These are phyloP conservation scores for Orientallactaga sibirica DNA, from an alignment of 2,797 vertebrate genomes.

Conservation along the genomic window DNA sequence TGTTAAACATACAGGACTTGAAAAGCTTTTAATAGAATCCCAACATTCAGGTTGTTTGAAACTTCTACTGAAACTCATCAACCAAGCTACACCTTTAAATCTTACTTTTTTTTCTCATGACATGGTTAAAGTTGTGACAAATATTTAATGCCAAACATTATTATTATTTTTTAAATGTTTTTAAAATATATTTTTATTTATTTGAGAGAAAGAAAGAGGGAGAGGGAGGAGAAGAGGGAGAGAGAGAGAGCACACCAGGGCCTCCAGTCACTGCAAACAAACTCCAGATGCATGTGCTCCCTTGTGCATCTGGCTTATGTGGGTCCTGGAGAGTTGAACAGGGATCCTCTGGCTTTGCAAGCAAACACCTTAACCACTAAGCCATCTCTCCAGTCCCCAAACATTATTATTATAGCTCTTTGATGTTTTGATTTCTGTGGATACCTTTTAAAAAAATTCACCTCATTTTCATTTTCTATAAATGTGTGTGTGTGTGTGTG, in stretches of 20 bases:
- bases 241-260: background rate
- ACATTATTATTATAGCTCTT: conserved; percentile 4
- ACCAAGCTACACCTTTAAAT: background rate
- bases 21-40: conserved; percentile 6
- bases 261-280: too few relatives aligned
- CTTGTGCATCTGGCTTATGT: too few relatives aligned
- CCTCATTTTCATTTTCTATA: background rate
- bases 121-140: conserved; percentile 11
- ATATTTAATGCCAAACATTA: background rate
- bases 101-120: background rate
- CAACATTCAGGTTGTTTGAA: conserved; percentile 13
- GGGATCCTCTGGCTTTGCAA: too few relatives aligned
- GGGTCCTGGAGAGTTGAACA: too few relatives aligned
- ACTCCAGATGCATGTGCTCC: too few relatives aligned
- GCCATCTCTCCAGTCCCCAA: background rate
- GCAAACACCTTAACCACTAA: too few relatives aligned
- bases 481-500: background rate
- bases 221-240: too few relatives aligned
- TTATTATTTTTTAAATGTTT: background rate
- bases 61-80: background rate
- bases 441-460: conserved; percentile 30
- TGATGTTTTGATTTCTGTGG: conserved; percentile 44
- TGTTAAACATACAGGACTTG: background rate
- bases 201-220: too few relatives aligned
- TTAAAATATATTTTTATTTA: too few relatives aligned